Evolutionary conservation across 1,140 invertebrate genomes (phyloP).

Genomic region (Solen grandis): DNA sequence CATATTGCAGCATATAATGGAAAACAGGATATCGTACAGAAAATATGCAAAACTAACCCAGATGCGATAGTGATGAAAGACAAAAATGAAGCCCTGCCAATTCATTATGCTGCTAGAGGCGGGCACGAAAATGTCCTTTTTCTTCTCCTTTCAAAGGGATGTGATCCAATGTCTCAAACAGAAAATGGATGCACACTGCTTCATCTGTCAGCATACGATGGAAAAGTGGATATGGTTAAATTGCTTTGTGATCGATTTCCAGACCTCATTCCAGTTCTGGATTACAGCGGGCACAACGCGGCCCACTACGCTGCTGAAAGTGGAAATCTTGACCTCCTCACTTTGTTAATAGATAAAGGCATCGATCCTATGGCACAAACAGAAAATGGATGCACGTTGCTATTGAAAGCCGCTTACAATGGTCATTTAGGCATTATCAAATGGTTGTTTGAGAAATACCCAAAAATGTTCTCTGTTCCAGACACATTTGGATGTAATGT

Average conservation of each 20-base stretch:
- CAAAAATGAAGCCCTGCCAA: neutral
- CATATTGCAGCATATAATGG: slow-evolving; percentile 48
- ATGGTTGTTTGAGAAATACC: slow-evolving; percentile 3
- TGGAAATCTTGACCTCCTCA: slow-evolving; percentile 25
- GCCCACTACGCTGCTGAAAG: slow-evolving; percentile 43
- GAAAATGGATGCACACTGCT: slow-evolving; percentile 9
- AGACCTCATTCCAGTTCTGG: neutral
- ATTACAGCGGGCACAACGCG: slow-evolving; percentile 24
- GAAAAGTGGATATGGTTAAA: slow-evolving; percentile 17
- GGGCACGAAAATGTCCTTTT: slow-evolving; percentile 18
- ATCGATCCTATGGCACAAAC: slow-evolving; percentile 17
- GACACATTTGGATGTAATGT: slow-evolving; percentile 41
- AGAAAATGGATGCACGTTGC: slow-evolving; percentile 36
- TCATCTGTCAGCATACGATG: slow-evolving; percentile 44
- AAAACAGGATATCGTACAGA: slow-evolving; percentile 13
- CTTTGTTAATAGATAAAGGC: slow-evolving; percentile 21
- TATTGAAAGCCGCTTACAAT: slow-evolving; percentile 33
- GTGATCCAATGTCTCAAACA: slow-evolving; percentile 4
- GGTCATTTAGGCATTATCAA: slow-evolving; percentile 19
- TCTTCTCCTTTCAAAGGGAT: slow-evolving; percentile 12
- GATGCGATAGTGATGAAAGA: slow-evolving; percentile 4
- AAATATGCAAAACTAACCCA: slow-evolving; percentile 1
- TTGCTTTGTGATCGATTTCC: slow-evolving; percentile 30
- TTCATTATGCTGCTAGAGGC: slow-evolving; percentile 43
- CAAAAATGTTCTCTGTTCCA: neutral